Evolutionary conservation across 2,797 vertebrate genomes (phyloP).

Genomic region (Sarcoramphus papa): DNA sequence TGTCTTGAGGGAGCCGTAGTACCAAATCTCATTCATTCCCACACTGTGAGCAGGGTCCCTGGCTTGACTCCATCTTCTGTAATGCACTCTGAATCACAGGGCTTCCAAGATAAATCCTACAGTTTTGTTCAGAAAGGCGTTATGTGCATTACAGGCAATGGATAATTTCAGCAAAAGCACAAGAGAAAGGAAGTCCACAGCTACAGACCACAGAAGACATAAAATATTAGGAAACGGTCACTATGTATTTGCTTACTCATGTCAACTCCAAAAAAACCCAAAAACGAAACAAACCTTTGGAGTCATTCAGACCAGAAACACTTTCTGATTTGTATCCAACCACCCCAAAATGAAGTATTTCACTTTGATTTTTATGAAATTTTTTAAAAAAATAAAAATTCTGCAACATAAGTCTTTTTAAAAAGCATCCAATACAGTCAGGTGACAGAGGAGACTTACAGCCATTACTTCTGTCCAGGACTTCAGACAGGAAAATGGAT

Average conservation of each 20-base stretch:
- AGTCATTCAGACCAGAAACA: not conserved
- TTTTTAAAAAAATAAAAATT: not conserved
- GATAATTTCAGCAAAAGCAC: not conserved
- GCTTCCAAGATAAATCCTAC: not conserved
- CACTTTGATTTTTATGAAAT: not conserved
- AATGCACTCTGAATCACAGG: not conserved
- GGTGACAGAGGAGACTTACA: not conserved
- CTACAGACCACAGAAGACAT: not conserved
- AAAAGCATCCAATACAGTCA: not conserved
- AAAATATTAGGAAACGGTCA: not conserved
- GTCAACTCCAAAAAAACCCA: not conserved
- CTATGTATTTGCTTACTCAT: not conserved
- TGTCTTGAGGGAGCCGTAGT: conserved; percentile 3
- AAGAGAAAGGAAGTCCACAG: not conserved
- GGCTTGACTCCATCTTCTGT: conserved; percentile 6
- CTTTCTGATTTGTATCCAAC: not conserved
- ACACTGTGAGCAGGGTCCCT: not conserved
- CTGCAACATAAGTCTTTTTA: not conserved
- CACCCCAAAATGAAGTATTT: not conserved
- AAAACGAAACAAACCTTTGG: not conserved
- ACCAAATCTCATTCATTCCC: conserved; percentile 31
- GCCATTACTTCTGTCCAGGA: not conserved
- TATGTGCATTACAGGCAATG: not conserved
- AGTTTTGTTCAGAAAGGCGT: not conserved
- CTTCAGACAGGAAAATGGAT: not conserved